These are phyloP conservation scores for Dryobotodes eremita DNA, from an alignment of 2,888 invertebrate species.

Conservation along the genomic window DNA sequence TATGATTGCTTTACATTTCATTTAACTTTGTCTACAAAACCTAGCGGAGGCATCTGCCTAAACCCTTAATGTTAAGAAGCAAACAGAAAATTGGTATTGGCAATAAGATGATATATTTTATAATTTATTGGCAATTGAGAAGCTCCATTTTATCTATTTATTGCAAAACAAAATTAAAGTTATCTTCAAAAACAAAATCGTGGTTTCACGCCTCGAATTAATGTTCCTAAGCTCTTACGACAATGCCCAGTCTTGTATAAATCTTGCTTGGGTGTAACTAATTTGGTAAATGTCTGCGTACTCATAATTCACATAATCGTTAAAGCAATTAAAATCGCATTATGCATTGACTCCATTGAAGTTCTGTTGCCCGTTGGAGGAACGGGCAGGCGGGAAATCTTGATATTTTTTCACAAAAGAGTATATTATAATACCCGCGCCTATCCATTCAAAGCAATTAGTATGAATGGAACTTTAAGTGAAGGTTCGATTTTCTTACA, in stretches of 20 bases:
- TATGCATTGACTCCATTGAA: slow-evolving; percentile 65
- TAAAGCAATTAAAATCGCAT: slow-evolving; percentile 78
- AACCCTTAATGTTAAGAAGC: background rate
- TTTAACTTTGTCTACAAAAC: background rate
- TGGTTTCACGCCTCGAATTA: background rate
- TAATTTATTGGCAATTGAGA: background rate
- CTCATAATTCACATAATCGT: slow-evolving; percentile 73
- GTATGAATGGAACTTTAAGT: slow-evolving; percentile 44
- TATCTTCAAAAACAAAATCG: slow-evolving; percentile 5
- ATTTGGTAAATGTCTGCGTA: slow-evolving; percentile 50
- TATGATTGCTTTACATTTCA: background rate
- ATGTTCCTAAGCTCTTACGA: background rate
- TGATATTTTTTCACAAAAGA: slow-evolving; percentile 63
- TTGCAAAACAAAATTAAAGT: background rate
- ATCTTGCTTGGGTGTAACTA: slow-evolving; percentile 38
- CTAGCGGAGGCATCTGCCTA: too few species aligned
- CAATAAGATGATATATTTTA: background rate
- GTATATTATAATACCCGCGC: slow-evolving; percentile 30
- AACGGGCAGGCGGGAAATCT: slow-evolving; percentile 53
- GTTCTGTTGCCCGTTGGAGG: slow-evolving; percentile 34
- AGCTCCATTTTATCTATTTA: background rate
- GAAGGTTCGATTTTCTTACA: slow-evolving; percentile 20
- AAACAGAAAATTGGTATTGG: background rate
- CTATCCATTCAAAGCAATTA: slow-evolving; percentile 57
- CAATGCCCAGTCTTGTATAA: slow-evolving; percentile 8